These are phyloP conservation scores for Adelphocoris suturalis DNA, from an alignment of 2,888 invertebrate species.

Conservation along the genomic window DNA sequence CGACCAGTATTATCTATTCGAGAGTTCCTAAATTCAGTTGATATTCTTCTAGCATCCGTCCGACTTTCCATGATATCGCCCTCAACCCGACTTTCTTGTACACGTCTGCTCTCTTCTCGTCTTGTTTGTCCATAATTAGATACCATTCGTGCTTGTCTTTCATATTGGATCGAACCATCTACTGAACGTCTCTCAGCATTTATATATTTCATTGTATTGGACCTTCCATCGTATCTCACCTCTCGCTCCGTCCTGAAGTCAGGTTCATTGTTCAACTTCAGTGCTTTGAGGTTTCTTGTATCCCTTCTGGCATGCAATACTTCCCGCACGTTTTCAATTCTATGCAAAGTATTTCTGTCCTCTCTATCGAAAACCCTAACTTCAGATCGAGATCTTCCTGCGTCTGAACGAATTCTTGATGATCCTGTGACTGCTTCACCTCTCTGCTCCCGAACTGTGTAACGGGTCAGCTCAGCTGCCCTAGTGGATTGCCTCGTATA, in stretches of 20 bases:
- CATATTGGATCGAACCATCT: background rate
- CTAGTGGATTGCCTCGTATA: background rate
- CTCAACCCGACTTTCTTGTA: background rate
- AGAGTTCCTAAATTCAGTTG: background rate
- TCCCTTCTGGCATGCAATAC: background rate
- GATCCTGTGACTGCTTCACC: background rate
- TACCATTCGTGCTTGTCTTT: background rate
- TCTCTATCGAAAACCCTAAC: background rate
- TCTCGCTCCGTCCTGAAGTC: background rate
- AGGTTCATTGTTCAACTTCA: background rate
- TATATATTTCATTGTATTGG: background rate
- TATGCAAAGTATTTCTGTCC: background rate
- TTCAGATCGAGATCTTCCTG: background rate
- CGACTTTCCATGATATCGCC: background rate
- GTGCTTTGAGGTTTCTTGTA: background rate
- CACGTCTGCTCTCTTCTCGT: background rate
- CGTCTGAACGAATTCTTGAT: constrained; percentile 3
- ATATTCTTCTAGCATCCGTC: background rate
- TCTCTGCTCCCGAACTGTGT: background rate
- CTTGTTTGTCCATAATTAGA: background rate
- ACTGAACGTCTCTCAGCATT: background rate
- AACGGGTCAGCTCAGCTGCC: background rate
- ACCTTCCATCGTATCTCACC: background rate
- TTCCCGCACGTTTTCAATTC: background rate
- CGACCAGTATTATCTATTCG: background rate